A percentile compares a stretch with the other conserved stretches of the same genome.
phyloP scores from a whole-genome alignment of 2,113 vertebrate genomes.

The Rhea pennata region DNA sequence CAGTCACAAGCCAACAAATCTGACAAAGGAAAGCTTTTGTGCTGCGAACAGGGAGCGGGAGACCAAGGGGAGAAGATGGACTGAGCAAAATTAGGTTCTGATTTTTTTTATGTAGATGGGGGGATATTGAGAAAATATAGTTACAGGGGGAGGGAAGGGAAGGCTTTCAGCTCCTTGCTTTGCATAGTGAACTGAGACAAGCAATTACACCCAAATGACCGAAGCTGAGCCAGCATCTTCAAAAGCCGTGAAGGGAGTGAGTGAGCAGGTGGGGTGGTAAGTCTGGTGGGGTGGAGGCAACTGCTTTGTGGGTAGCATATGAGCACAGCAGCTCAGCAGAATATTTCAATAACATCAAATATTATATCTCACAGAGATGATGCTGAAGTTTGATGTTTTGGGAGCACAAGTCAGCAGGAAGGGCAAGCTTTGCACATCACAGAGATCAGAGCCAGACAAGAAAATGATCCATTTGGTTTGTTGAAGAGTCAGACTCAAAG shows the following conservation, averaged over 20 bases:
- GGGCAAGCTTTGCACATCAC: background rate
- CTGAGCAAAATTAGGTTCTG: constrained; percentile 41
- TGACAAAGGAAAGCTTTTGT: constrained; percentile 67
- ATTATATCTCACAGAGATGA: background rate
- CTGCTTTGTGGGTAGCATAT: background rate
- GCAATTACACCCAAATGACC: background rate
- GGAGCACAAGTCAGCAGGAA: background rate
- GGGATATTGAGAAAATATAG: background rate
- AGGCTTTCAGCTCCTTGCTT: background rate
- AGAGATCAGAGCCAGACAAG: background rate
- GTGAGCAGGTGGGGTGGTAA: background rate
- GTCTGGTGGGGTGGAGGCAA: background rate
- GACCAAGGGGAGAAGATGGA: constrained; percentile 13
- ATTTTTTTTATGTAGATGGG: background rate
- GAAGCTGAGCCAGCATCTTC: background rate
- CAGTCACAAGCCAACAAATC: constrained; percentile 80
- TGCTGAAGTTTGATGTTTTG: background rate
- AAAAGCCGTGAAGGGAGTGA: background rate
- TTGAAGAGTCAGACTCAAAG: background rate
- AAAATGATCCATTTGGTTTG: background rate
- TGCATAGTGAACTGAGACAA: background rate
- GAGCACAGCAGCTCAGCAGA: constrained; percentile 24
- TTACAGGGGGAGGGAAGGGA: background rate
- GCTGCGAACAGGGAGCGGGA: background rate
- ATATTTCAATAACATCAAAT: constrained; percentile 2